A percentile compares a stretch with the other conserved stretches of the same genome.
Conservation (phyloP, 2,888 invertebrate genomes). For the Apodemia zela region DNA sequence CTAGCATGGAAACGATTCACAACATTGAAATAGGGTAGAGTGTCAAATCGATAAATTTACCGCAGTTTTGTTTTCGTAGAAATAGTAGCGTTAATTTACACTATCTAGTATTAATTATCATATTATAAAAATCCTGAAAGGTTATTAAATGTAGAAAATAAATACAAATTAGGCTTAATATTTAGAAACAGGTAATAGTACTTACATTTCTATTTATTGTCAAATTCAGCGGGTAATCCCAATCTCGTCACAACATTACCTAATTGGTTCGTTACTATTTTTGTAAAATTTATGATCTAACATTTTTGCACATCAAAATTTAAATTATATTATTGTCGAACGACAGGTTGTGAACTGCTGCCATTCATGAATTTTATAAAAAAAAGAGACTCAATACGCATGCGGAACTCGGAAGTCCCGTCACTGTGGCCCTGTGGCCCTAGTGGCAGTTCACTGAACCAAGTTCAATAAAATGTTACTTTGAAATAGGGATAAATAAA, state of each 20-base stretch:
- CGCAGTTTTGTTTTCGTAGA: slow-evolving; percentile 63
- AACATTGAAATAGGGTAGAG: slow-evolving; percentile 55
- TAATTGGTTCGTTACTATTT: slow-evolving; percentile 62
- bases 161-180: slow-evolving; percentile 8
- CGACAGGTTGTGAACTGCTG: slow-evolving; percentile 57
- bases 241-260: slow-evolving; percentile 60
- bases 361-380: slow-evolving; percentile 74
- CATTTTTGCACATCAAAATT: slow-evolving; percentile 68
- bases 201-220: slow-evolving; percentile 60
- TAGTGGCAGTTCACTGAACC: slow-evolving; percentile 33
- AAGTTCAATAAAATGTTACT: background rate
- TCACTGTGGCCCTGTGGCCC: slow-evolving; percentile 43
- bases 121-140: background rate
- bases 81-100: background rate
- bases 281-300: slow-evolving; percentile 49
- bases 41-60: slow-evolving; percentile 79
- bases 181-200: slow-evolving; percentile 30
- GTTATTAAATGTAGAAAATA: slow-evolving; percentile 13
- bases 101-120: background rate
- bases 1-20: slow-evolving; percentile 56
- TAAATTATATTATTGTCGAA: slow-evolving; percentile 58
- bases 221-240: slow-evolving; percentile 54
- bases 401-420: slow-evolving; percentile 54
- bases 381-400: slow-evolving; percentile 55
- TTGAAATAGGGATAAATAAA: background rate